Evolutionary conservation across 2,888 invertebrate species (phyloP).

Genomic region (Rosalia funebris): DNA sequence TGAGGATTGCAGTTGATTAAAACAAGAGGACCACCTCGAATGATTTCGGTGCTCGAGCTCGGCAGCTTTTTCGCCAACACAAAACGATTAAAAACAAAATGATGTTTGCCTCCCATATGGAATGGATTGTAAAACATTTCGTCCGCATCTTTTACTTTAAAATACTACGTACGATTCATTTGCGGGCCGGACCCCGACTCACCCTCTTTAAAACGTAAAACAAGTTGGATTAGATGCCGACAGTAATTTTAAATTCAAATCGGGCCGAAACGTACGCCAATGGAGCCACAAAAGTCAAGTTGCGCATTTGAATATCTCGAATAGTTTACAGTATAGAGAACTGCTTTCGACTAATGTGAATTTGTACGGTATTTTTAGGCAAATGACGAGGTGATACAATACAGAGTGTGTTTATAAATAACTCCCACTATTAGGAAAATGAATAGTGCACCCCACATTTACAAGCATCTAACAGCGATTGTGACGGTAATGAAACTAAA

Average conservation of each 20-base stretch:
- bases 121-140: background rate
- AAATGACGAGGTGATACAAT: slow-evolving; percentile 38
- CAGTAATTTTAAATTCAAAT: background rate
- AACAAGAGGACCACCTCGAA: slow-evolving; percentile 50
- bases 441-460: slow-evolving; percentile 35
- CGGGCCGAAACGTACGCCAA: slow-evolving; percentile 3
- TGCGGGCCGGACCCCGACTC: background rate
- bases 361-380: slow-evolving; percentile 40
- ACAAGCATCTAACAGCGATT: background rate
- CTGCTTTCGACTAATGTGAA: slow-evolving; percentile 36
- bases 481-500: background rate
- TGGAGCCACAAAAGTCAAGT: background rate
- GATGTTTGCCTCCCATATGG: slow-evolving; percentile 35
- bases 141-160: background rate
- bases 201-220: background rate
- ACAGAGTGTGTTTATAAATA: slow-evolving; percentile 39
- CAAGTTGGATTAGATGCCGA: background rate
- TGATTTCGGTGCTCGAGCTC: slow-evolving; percentile 31
- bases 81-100: slow-evolving; percentile 40
- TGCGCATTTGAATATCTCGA: slow-evolving; percentile 4
- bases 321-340: slow-evolving; percentile 21
- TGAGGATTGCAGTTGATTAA: slow-evolving; percentile 57
- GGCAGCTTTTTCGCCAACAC: slow-evolving; percentile 30
- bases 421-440: slow-evolving; percentile 34
- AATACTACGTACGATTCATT: background rate